phyloP scores from a whole-genome alignment of 64 coral and sea anemone genomes.

The Montipora foliosa region DNA sequence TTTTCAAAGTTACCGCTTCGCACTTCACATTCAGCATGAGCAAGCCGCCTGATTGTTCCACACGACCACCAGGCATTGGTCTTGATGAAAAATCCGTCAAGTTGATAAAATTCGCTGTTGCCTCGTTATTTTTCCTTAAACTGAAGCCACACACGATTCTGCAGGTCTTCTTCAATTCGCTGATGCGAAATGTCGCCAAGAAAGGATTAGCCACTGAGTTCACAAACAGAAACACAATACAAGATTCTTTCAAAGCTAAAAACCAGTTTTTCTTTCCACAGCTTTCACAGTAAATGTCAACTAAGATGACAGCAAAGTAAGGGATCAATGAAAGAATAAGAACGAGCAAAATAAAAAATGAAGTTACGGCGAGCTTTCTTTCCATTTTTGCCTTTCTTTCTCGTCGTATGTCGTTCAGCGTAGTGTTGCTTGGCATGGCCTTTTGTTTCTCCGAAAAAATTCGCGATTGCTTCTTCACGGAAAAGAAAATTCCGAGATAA shows the following conservation, averaged over 20 bases:
- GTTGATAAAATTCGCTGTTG: too few relatives aligned
- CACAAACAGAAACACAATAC: constrained; percentile 4
- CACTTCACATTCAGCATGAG: too few relatives aligned
- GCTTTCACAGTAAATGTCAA: neutral
- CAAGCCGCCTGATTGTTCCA: too few relatives aligned
- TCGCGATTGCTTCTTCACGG: neutral
- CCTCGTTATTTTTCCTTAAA: neutral
- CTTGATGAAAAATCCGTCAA: too few relatives aligned
- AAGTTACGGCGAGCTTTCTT: constrained; percentile 1
- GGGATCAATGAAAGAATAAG: constrained; percentile 2
- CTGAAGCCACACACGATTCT: neutral
- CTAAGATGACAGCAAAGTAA: constrained; percentile 1
- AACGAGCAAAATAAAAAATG: constrained; percentile 9
- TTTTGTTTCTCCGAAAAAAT: neutral
- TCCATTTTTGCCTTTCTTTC: neutral
- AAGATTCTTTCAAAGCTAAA: neutral
- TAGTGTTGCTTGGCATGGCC: neutral
- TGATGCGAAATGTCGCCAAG: neutral
- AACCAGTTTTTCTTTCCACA: neutral
- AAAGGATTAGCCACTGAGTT: neutral
- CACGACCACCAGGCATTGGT: too few relatives aligned
- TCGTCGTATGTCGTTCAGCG: neutral
- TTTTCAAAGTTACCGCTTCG: too few relatives aligned
- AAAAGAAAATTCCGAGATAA: neutral
- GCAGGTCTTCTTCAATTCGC: neutral